A percentile compares a stretch with the other conserved stretches of the same genome.
Evolutionary conservation across 2,797 vertebrate genomes (phyloP).

Genomic region (Aphelocoma californica): DNA sequence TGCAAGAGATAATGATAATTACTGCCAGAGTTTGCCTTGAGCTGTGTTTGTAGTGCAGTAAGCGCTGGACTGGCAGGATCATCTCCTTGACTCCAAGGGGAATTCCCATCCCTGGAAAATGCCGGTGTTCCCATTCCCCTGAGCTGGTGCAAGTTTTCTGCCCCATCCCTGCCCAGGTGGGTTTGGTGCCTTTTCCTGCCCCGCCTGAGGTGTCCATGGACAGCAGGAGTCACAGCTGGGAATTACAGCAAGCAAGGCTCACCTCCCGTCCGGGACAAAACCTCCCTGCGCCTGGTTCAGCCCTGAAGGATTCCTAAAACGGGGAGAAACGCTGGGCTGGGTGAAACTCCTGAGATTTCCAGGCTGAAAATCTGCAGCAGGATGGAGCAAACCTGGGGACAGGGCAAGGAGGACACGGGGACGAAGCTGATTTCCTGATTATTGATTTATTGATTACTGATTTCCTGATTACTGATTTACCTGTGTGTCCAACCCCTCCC

Average conservation of each 20-base stretch:
- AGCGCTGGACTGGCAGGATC: not conserved
- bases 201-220: not conserved
- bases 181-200: not conserved
- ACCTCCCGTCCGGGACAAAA: not conserved
- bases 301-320: rapidly evolving
- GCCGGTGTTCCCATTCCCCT: rapidly evolving
- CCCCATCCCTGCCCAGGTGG: too few relatives aligned
- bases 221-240: not conserved
- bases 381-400: not conserved
- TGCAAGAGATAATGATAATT: not conserved
- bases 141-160: rapidly evolving
- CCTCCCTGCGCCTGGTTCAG: rapidly evolving
- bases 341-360: not conserved
- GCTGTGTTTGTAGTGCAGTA: not conserved
- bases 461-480: not conserved
- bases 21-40: not conserved
- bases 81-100: not conserved
- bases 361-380: not conserved
- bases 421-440: not conserved
- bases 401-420: not conserved
- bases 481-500: not conserved
- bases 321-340: not conserved
- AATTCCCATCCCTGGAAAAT: not conserved
- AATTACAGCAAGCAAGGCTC: not conserved
- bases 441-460: not conserved